Base-by-base conservation (phyloP, 2,888 invertebrate genomes). In the Brachylomia viminalis region DNA sequence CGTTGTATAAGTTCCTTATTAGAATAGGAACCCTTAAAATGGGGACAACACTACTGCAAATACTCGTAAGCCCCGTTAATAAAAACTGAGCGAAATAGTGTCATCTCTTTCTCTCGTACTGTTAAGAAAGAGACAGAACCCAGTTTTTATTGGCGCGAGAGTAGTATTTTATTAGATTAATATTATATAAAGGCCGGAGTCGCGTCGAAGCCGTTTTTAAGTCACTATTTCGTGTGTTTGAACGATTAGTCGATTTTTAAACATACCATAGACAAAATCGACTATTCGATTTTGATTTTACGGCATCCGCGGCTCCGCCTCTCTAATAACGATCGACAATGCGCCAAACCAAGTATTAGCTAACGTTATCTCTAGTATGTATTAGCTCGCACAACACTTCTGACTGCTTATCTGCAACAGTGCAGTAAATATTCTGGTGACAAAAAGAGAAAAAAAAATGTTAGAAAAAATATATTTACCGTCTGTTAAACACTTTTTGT, bases 351-450 rank as follows among this genome's bases (percentile, higher is more conserved):
- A 75, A 83, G 61, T 86, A 88, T 87, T 90, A 93, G 75, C 91
- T 92, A 93, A 80, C 67, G 56, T 89, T 90, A 92, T 80, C 70
- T 78, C 87, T 88, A 90, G 87, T 93, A 92, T 86, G 83, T 88
- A 87, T 88, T 87, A 90, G 86, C 91, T 92, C 90, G 89, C 93
- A 94, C 93, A 93, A 93, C 93, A 93, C 93, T 90, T 89, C 89
- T 87, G 88, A 87, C 89, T 83, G 86, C 86, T 87, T 85, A 81
- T 87, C 94, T 92, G 94, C 94, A 89, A 88, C 76, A 85, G 59
- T 85, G 93, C 93, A 92, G 93, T 84, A 79, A 85, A 85, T 90
- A 92, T 90, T 92, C 94, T 94, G 93, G n/a, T 68, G 82, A 86
- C 76, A 86, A 87, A 85, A 23, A 86, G 27, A 87, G 56, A 77